Evolutionary conservation across 2,113 vertebrate species (phyloP).

Genomic region (Otis tarda): DNA sequence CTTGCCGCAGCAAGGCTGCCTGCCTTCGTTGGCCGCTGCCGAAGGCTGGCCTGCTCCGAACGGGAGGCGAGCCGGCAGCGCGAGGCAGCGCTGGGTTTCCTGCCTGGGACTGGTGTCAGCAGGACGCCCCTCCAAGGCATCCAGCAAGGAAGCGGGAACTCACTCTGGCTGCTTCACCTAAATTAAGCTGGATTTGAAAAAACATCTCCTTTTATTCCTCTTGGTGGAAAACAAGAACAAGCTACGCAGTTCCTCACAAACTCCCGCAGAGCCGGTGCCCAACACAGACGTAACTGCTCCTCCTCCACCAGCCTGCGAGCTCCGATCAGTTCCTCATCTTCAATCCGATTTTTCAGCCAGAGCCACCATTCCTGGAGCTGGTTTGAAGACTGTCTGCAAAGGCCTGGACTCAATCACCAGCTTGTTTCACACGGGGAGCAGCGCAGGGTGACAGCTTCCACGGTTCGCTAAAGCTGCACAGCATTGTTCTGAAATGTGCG

Average conservation of each 20-base stretch:
- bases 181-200: neutral
- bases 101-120: neutral
- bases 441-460: neutral
- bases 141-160: neutral
- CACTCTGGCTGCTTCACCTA: neutral
- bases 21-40: fast-evolving
- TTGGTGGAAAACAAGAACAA: neutral
- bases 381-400: neutral
- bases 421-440: neutral
- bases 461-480: neutral
- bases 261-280: neutral
- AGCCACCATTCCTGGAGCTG: neutral
- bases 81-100: neutral
- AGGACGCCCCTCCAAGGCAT: neutral
- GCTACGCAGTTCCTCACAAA: neutral
- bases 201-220: neutral
- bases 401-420: constrained; percentile 14
- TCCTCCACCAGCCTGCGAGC: neutral
- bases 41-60: neutral
- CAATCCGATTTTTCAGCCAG: neutral
- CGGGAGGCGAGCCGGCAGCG: neutral
- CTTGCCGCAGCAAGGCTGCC: neutral
- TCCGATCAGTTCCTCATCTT: neutral
- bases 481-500: constrained; percentile 24
- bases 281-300: neutral